Base-by-base conservation (phyloP, 2,113 vertebrate species). In the Pelvicachromis taeniatus region DNA sequence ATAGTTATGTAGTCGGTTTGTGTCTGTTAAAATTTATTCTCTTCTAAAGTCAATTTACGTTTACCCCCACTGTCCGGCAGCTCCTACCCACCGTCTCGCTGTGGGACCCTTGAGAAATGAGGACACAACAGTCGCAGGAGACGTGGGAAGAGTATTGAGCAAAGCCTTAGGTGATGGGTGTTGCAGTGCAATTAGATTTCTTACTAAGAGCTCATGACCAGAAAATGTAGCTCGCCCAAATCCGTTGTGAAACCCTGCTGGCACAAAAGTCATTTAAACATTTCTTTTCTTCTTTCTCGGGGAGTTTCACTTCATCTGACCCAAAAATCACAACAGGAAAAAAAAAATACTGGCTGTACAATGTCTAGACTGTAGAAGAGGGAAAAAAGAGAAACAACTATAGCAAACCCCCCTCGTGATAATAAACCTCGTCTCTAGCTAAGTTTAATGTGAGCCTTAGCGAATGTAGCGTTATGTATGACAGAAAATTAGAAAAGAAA, bases 131-230 rank as follows among this genome's bases (percentile, higher is more conserved):
- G 80, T 77, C 12, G 4, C 40, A 54, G 26, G 52, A 84, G 29
- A 83, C 4, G 21, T 38, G 19, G 48, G 81, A 61, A 78, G 19
- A 75, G 33, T 17, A 23, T 14, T 58, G 65, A 86, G 52, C 29
- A 75, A 63, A 83, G 45, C 50, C 90, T 53, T 9, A 75, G 68
- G 55, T 58, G 78, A 54, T 77, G 29, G n/a, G 78, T 81, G 63
- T 33, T 75, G 58, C 38, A 35, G 63, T 29, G 77, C 83, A 87
- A 88, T 91, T 89, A 63, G 26, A 87, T 86, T 83, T 88, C 40
- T 80, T 81, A 42, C 77, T 4, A 56, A 35, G 11, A 83, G n/a
- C 65, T 84, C 40, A 65, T 23, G 50, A 79, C 68, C 82, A 58
- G 33, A 63, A 52, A 87, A 80, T 54, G 12, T 52, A 55, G 29